Percentiles rank a stretch among this genome's conserved stretches.
Evolutionary conservation across 2,113 vertebrate genomes (phyloP).

Genomic region (Toxostoma redivivum): DNA sequence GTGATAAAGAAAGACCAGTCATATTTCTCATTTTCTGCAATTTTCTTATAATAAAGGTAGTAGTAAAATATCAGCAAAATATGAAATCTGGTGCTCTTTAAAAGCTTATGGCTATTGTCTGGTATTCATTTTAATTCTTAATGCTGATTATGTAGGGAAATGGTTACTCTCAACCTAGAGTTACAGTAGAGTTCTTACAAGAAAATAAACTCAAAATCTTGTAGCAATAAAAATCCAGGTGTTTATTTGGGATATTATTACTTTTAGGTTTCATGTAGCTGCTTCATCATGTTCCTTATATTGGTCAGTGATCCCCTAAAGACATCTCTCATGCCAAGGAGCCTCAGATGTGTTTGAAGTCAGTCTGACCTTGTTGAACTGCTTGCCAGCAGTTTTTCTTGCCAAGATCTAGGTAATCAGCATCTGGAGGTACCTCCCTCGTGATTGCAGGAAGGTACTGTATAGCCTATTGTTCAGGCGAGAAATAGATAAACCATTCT

Average conservation of each 20-base stretch:
- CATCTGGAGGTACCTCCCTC: not conserved
- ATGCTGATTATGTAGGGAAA: not conserved
- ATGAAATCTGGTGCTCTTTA: not conserved
- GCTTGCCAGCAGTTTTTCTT: conserved; percentile 5
- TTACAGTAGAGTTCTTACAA: not conserved
- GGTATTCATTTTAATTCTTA: not conserved
- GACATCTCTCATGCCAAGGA: not conserved
- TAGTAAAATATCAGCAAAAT: not conserved
- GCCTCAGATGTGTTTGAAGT: not conserved
- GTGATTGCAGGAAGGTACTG: not conserved
- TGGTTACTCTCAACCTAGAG: not conserved
- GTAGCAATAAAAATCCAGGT: not conserved
- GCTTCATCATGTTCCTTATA: conserved; percentile 9
- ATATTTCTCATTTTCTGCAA: not conserved
- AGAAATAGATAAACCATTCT: not conserved
- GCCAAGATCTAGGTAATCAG: conserved; percentile 5
- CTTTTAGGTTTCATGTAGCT: not conserved
- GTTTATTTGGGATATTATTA: not conserved
- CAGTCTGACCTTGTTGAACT: not conserved
- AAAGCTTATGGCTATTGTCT: not conserved
- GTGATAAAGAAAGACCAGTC: not conserved
- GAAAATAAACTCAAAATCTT: conserved; percentile 10
- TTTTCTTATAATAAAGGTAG: not conserved
- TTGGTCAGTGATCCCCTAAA: conserved; percentile 3
- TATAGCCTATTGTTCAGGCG: not conserved